Base-by-base conservation (phyloP, 1,140 invertebrate genomes). In the Mizuhopecten yessoensis region DNA sequence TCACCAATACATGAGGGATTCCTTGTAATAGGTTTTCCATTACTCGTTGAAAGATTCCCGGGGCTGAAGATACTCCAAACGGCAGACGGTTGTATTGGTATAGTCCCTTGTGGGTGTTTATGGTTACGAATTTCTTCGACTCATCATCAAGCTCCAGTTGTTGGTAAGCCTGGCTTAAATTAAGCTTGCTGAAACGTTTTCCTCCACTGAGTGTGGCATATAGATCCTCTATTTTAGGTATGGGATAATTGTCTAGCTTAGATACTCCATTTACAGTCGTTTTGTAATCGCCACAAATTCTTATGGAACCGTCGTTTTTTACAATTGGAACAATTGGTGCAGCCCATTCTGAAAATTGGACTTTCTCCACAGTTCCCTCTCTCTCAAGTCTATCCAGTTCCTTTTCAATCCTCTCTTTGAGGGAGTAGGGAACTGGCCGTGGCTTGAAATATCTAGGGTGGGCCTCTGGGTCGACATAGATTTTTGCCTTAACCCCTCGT, bases 31-130 rank as follows among this genome's bases (percentile, higher is more conserved):
- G 39, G 89, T 95, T 90, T 86, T 97, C 96, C 36, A 97, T 96
- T 39, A 96, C 94, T 88, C 95, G 34, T 92, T 97, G 96, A 90
- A 97, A 97, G 90, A 97, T 96, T 5, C 94, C 93, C 33, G 97
- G 97, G 0, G 97, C 97, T 11, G 95, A 96, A 90, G 97, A 96
- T 15, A 93, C 91, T 42, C 93, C 92, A 87, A 89, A 92, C 2
- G 89, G 34, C 5, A 90, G 34, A 0, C 92, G 34, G 33, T 91
- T 89, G 49, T 91, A 90, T 15, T 9, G 11, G 34, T 57, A 93
- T 23, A 93, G 86, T 9, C 93, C 91, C 57, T 86, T 96, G 39
- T 92, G 95, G n/a, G 90, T 96, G 75, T 93, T 96, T 29, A 94
- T 92, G 17, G 91, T 93, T 0, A 92, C 45, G n/a, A 92, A 91